Conservation (phyloP, 2,113 vertebrate species). For the Scatophagus argus region DNA sequence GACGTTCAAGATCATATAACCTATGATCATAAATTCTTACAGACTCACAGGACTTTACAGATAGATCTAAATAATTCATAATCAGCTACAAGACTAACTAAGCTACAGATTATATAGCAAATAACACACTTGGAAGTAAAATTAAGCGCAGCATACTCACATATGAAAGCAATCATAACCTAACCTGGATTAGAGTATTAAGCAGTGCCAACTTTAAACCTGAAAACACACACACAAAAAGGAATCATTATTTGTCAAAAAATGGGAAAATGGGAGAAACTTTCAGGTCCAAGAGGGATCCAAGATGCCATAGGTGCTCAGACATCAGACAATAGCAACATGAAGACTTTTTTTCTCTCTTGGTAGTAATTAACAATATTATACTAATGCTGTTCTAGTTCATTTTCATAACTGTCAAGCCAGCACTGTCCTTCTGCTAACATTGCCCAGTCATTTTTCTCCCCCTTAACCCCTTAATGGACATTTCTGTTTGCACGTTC, state of each 20-base stretch:
- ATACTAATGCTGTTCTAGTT: not conserved
- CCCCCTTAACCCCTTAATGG: not conserved
- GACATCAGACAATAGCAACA: not conserved
- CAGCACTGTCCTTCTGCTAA: slow-evolving; percentile 13
- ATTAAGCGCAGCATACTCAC: not conserved
- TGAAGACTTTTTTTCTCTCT: not conserved
- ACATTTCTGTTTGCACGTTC: slow-evolving; percentile 27
- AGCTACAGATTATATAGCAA: not conserved
- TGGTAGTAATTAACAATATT: not conserved
- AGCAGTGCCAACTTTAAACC: not conserved
- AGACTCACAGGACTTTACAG: not conserved
- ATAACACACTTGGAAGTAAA: not conserved
- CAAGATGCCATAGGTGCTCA: not conserved
- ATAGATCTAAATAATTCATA: not conserved
- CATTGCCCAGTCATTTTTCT: not conserved
- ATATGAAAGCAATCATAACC: not conserved
- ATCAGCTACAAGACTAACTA: not conserved
- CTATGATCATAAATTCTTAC: not conserved
- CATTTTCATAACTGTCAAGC: not conserved
- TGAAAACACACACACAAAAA: no score
- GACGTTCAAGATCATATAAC: not conserved
- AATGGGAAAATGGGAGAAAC: not conserved
- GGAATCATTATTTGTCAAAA: not conserved
- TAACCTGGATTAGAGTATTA: not conserved
- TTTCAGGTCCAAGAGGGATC: not conserved